Evolutionary conservation across 2,113 vertebrate genomes (phyloP).

Genomic region (Ornithorhynchus anatinus): DNA sequence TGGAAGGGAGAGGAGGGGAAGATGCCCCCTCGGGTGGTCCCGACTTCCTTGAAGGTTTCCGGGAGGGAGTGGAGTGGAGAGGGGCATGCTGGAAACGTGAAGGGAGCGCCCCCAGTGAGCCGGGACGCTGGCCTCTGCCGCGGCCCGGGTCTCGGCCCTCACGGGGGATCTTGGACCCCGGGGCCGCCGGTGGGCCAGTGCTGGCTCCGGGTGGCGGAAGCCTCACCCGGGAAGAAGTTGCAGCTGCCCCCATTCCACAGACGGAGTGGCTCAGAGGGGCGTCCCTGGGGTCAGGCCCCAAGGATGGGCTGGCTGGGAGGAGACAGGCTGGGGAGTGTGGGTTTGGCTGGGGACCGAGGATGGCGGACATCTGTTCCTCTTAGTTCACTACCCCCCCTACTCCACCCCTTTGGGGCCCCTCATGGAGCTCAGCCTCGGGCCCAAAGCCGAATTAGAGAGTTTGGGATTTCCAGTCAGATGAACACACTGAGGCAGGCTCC

Average conservation of each 20-base stretch:
- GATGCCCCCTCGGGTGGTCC: too few species aligned
- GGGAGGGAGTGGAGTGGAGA: too few species aligned
- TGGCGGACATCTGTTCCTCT: neutral
- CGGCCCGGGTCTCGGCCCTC: accelerated
- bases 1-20: too few species aligned
- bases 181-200: too few species aligned
- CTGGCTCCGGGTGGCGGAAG: neutral
- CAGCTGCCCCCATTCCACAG: neutral
- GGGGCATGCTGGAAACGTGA: too few species aligned
- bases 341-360: neutral
- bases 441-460: too few species aligned
- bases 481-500: too few species aligned
- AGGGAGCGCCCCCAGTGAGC: neutral
- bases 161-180: too few species aligned
- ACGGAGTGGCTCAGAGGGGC: neutral
- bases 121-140: neutral
- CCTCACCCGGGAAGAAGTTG: neutral
- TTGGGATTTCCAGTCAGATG: too few species aligned
- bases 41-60: too few species aligned
- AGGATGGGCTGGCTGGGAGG: neutral
- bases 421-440: neutral
- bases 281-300: neutral
- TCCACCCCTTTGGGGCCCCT: neutral
- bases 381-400: neutral
- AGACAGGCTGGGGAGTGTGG: neutral